These are phyloP conservation scores for Tuberolachnus salignus DNA, from an alignment of 2,888 invertebrate genomes.

Conservation along the genomic window DNA sequence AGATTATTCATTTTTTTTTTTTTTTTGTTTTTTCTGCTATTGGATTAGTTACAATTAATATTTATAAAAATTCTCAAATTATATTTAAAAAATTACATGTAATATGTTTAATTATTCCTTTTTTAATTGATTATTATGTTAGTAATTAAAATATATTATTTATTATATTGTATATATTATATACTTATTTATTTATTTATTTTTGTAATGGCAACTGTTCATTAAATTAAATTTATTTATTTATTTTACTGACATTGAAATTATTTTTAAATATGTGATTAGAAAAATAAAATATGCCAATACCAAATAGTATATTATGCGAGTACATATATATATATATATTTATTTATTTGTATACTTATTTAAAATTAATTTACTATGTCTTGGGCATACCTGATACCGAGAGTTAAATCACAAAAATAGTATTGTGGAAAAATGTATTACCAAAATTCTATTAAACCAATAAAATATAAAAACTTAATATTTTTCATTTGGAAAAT, in stretches of 20 bases:
- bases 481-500: too few species aligned
- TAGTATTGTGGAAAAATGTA: too few species aligned
- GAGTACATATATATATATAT: too few species aligned
- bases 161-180: constrained; percentile 20
- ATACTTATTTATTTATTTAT: constrained; percentile 16
- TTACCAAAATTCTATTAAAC: too few species aligned
- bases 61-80: background rate
- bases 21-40: background rate
- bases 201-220: background rate
- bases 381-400: too few species aligned
- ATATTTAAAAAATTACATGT: background rate
- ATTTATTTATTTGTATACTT: too few species aligned
- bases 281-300: background rate
- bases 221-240: background rate
- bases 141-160: background rate
- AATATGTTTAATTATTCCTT: background rate
- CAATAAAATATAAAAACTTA: too few species aligned
- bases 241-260: background rate
- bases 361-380: too few species aligned
- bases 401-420: too few species aligned
- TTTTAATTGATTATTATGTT: constrained; percentile 6
- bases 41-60: background rate
- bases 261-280: background rate
- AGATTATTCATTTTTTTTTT: constrained; percentile 1
- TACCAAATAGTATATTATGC: background rate